Evolutionary conservation across 2,797 vertebrate species (phyloP).

Genomic region (Fringilla coelebs): DNA sequence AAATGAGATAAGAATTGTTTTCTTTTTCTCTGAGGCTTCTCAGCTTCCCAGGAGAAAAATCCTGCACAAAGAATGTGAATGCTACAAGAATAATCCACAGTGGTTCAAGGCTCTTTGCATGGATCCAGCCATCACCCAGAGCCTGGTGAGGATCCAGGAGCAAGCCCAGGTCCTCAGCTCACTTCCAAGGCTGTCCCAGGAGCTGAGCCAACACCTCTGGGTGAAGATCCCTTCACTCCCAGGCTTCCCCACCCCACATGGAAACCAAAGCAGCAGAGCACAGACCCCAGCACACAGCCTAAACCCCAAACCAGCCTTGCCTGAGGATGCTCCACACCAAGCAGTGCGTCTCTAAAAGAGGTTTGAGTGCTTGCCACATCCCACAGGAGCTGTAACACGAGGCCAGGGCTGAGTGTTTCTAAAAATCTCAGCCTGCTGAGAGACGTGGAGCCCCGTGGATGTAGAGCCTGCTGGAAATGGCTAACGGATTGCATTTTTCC

Average conservation of each 20-base stretch:
- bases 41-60: too few species aligned
- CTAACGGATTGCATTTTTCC: neutral
- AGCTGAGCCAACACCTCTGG: neutral
- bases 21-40: too few species aligned
- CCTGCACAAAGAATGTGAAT: neutral
- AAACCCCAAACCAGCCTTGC: rapidly evolving
- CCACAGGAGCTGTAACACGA: neutral
- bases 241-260: neutral
- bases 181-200: neutral
- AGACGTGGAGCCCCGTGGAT: rapidly evolving
- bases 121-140: neutral
- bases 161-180: neutral
- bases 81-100: neutral
- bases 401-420: neutral
- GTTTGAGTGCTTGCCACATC: neutral
- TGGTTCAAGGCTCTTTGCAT: neutral
- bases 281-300: neutral
- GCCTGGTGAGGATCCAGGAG: neutral
- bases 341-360: neutral
- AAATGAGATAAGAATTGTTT: too few species aligned
- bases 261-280: neutral
- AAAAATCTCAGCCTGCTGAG: neutral
- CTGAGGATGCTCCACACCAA: neutral
- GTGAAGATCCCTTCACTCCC: neutral
- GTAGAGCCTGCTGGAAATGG: neutral